phyloP scores from a whole-genome alignment of 2,888 invertebrate species.

The Acrocyrtus sp. region DNA sequence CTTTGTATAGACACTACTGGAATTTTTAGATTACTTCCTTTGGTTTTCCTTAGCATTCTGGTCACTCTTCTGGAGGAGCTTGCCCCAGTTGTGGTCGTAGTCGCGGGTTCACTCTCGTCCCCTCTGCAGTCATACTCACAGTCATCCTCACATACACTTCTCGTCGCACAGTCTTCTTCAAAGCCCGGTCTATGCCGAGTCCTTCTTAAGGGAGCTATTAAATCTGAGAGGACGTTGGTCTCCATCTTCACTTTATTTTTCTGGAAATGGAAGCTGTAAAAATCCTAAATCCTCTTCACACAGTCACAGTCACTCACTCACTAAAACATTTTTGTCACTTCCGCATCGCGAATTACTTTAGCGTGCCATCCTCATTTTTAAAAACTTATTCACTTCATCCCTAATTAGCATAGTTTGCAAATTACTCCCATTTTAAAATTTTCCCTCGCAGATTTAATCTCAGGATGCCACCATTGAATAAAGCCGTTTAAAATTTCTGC shows the following conservation, averaged over 20 bases:
- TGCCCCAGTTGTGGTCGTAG: background rate
- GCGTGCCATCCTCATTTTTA: no score
- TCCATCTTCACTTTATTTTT: slow-evolving; percentile 30
- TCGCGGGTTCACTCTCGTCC: background rate
- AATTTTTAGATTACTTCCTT: slow-evolving; percentile 15
- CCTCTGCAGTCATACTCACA: background rate
- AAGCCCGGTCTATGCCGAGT: slow-evolving; percentile 38
- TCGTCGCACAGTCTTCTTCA: background rate
- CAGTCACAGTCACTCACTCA: no score
- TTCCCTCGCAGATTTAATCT: no score
- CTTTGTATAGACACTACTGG: slow-evolving; percentile 20
- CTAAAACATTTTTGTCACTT: no score
- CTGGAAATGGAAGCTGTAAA: slow-evolving; percentile 20
- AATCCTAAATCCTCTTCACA: background rate
- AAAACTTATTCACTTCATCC: no score
- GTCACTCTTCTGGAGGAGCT: background rate
- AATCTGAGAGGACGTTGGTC: background rate
- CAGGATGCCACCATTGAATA: no score
- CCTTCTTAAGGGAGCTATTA: slow-evolving; percentile 16
- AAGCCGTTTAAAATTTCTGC: no score
- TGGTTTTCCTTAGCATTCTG: background rate
- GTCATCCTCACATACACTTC: no score
- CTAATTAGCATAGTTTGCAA: no score
- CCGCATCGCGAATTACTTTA: no score
- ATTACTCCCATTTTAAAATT: no score